A percentile compares a stretch with the other conserved stretches of the same genome.
phyloP scores from a whole-genome alignment of 2,113 vertebrate species.

The Maylandia zebra region DNA sequence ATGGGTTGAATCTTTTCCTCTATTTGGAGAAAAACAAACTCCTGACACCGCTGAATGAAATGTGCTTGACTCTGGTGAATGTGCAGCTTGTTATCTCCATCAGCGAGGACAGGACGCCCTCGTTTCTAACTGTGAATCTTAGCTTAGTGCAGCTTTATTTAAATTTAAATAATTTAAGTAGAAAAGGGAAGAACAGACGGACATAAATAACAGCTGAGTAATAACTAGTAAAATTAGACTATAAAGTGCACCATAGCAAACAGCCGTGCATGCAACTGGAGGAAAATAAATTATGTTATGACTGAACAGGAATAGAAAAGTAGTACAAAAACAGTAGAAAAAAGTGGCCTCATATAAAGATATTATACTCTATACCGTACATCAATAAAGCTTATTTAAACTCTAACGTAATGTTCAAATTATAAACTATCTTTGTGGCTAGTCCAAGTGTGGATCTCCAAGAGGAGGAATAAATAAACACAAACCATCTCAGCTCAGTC shows the following conservation, averaged over 20 bases:
- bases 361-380: not conserved
- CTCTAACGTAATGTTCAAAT: not conserved
- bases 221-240: not conserved
- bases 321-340: conserved; percentile 38
- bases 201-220: conserved; percentile 9
- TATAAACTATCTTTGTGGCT: not conserved
- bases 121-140: not conserved
- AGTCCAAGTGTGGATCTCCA: not conserved
- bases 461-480: conserved; percentile 1
- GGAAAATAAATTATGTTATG: not conserved
- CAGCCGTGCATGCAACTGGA: conserved; percentile 17
- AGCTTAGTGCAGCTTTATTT: conserved; percentile 22
- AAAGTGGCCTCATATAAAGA: conserved; percentile 13
- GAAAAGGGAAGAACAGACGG: not conserved
- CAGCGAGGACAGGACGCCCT: not conserved
- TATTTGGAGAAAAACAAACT: not conserved
- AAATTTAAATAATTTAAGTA: not conserved
- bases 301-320: conserved; percentile 28
- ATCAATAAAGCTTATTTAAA: conserved; percentile 9
- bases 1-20: not conserved
- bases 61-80: not conserved
- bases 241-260: conserved; percentile 36
- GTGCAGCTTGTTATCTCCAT: not conserved
- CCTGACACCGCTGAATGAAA: not conserved
- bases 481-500: not conserved